Percentiles rank a stretch among this genome's conserved stretches.
Evolutionary conservation across 2,888 invertebrate genomes (phyloP).

Genomic region (Eurois occulta): DNA sequence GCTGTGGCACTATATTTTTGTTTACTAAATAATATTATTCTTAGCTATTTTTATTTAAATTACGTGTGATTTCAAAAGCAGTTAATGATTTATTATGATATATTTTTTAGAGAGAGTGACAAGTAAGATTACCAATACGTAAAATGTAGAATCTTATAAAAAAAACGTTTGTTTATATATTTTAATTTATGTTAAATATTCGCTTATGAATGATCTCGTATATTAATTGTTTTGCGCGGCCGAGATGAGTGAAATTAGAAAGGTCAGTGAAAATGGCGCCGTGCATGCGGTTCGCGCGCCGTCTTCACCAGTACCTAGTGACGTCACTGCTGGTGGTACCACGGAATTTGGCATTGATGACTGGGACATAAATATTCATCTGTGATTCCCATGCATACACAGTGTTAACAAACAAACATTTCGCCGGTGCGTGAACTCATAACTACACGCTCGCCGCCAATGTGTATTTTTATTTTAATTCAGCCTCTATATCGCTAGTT

Average conservation of each 20-base stretch:
- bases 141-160: neutral
- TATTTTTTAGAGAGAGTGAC: neutral
- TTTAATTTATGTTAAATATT: constrained; percentile 28
- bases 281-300: constrained; percentile 57
- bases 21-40: constrained; percentile 17
- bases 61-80: neutral
- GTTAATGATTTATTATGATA: neutral
- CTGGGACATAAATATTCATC: constrained; percentile 25
- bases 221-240: constrained; percentile 40
- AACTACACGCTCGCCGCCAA: constrained; percentile 12
- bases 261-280: constrained; percentile 78
- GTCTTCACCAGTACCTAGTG: constrained; percentile 35
- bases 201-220: constrained; percentile 20
- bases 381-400: constrained; percentile 9
- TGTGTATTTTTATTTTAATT: constrained; percentile 36
- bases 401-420: constrained; percentile 62
- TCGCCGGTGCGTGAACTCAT: constrained; percentile 53
- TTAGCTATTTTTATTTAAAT: constrained; percentile 13
- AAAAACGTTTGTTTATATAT: constrained; percentile 11
- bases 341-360: constrained; percentile 35
- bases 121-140: neutral
- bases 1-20: constrained; percentile 17
- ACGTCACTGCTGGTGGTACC: constrained; percentile 34
- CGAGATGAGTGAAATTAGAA: constrained; percentile 79
- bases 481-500: neutral